Base-by-base conservation (phyloP, 1,140 invertebrate genomes). In the Zaprionus tsacasi region DNA sequence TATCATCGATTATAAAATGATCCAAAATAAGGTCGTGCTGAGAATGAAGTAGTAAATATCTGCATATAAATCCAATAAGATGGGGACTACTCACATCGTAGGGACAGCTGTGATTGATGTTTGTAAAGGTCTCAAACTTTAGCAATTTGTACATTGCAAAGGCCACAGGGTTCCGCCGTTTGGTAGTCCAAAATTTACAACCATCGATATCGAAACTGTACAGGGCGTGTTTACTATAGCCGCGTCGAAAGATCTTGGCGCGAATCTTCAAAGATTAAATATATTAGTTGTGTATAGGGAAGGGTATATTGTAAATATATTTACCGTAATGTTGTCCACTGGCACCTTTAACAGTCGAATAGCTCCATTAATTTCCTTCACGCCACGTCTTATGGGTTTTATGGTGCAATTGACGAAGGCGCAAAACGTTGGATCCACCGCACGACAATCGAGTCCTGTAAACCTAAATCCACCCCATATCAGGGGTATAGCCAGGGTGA, bases 51-150 rank as follows among this genome's bases (percentile, higher is more conserved):
- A n/a, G n/a, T n/a, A n/a, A n/a, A n/a, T n/a, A n/a, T n/a, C n/a
- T n/a, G n/a, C n/a, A n/a, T n/a, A n/a, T n/a, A n/a, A n/a, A 2
- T 40, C 38, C 6, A n/a, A 4, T 48, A 30, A 30, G 17, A 10
- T 21, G n/a, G 21, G 8, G n/a, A 11, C n/a, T 17, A 70, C 76
- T 67, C 12, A 78, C 76, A 45, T 70, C 33, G 25, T 35, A 71
- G 21, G 76, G 76, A 55, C 76, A 79, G 1, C 36, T 57, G 27
- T 79, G 76, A 68, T 79, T 79, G 1, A 79, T 52, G 25, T 79
- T 76, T 6, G 56, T 52, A n/a, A 52, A 68, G 7, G 3, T 38
- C 0, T 36, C 21, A 1, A 71, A 5, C 0, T 48, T 30, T 10
- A 76, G 6, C 0, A 54, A 17, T 2, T 75, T 70, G 33, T 40